These are phyloP conservation scores for Crypturellus tataupa DNA, from an alignment of 2,797 vertebrate genomes.

Conservation along the genomic window DNA sequence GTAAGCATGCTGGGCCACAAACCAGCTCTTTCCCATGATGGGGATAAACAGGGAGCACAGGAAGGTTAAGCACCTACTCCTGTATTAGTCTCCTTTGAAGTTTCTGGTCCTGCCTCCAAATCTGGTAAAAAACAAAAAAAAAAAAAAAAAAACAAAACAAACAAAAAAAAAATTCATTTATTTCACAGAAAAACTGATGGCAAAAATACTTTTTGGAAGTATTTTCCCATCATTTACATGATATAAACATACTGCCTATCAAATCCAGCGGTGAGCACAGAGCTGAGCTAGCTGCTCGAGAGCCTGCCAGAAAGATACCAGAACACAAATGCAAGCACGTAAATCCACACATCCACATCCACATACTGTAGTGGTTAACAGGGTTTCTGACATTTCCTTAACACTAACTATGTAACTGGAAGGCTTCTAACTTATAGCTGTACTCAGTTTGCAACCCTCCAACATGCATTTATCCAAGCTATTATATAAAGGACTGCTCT, in stretches of 20 bases:
- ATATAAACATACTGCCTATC: neutral
- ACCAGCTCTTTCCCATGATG: neutral
- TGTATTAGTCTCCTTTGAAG: neutral
- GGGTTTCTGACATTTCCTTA: neutral
- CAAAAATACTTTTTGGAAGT: neutral
- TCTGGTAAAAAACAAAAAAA: neutral
- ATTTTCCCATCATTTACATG: neutral
- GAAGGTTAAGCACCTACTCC: neutral
- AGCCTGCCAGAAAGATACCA: neutral
- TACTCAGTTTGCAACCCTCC: neutral
- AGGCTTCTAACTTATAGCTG: neutral
- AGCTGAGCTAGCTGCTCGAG: neutral
- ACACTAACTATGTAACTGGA: neutral
- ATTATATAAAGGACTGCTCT: neutral
- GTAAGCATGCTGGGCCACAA: neutral
- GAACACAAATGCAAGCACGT: neutral
- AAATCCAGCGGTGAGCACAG: neutral
- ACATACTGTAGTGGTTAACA: neutral
- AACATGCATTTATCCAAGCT: neutral
- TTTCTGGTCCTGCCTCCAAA: neutral
- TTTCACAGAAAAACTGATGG: neutral
- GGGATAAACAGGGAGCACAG: neutral
- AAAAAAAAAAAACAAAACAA: neutral
- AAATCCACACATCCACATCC: fast-evolving
- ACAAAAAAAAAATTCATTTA: neutral